Conservation (phyloP, 2,113 vertebrate genomes). For the Heterotilapia buettikoferi region DNA sequence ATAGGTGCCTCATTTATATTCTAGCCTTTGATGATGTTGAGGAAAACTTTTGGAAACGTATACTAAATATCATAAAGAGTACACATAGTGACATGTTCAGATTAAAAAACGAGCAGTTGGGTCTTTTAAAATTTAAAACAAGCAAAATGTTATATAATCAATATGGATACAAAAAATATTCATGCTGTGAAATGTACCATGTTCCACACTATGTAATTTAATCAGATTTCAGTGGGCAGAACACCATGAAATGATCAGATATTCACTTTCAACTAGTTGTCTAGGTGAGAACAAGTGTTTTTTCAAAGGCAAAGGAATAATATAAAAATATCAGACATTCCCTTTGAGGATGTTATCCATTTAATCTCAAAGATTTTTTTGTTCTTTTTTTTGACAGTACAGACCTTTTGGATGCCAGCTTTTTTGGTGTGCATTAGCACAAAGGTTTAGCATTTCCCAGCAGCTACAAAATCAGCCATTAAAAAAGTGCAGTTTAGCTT, state of each 20-base stretch:
- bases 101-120: background rate
- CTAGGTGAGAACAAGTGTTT: background rate
- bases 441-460: background rate
- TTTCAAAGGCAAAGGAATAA: background rate
- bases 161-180: background rate
- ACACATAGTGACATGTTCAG: background rate
- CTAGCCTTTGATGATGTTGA: background rate
- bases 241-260: constrained; percentile 1
- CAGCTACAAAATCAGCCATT: background rate
- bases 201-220: background rate
- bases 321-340: constrained; percentile 1
- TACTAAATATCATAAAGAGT: background rate
- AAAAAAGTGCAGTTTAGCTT: background rate
- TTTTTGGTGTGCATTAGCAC: background rate
- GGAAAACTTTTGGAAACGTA: background rate
- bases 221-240: background rate
- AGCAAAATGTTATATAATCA: background rate
- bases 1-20: background rate
- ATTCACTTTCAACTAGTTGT: background rate
- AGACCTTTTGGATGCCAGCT: background rate
- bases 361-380: background rate
- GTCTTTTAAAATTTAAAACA: background rate
- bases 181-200: background rate
- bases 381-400: background rate
- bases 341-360: constrained; percentile 7